phyloP scores from a whole-genome alignment of 2,888 invertebrate species.

The Barypeithes pellucidus region DNA sequence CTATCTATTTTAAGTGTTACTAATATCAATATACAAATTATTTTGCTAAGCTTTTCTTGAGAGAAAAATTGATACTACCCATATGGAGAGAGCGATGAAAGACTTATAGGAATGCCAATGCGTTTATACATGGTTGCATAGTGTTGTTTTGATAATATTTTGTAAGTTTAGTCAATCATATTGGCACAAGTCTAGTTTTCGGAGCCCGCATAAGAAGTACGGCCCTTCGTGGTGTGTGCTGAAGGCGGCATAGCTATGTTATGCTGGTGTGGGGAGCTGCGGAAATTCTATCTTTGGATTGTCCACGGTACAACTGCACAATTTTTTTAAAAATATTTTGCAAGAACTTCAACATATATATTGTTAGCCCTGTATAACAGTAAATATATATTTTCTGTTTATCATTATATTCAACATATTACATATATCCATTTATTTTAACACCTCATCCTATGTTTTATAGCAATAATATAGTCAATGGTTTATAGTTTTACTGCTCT shows the following conservation, averaged over 20 bases:
- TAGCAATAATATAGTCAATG: background rate
- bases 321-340: constrained; percentile 48
- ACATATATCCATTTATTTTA: background rate
- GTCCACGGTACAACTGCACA: constrained; percentile 69
- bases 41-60: constrained; percentile 22
- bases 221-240: constrained; percentile 63
- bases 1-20: constrained; percentile 39
- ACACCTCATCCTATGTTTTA: constrained; percentile 15
- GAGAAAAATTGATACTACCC: constrained; percentile 30
- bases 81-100: constrained; percentile 39
- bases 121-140: constrained; percentile 70
- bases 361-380: constrained; percentile 34
- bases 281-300: constrained; percentile 65
- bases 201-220: constrained; percentile 69
- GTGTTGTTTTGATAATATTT: constrained; percentile 71
- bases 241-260: constrained; percentile 58
- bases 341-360: constrained; percentile 45
- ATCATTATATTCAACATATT: background rate
- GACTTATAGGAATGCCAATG: constrained; percentile 57
- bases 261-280: constrained; percentile 65
- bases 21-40: constrained; percentile 30
- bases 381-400: constrained; percentile 15
- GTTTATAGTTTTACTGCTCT: too few species aligned
- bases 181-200: constrained; percentile 68
- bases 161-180: constrained; percentile 70